These are phyloP conservation scores for Agelastica alni DNA, from an alignment of 2,888 invertebrate species.

Conservation along the genomic window DNA sequence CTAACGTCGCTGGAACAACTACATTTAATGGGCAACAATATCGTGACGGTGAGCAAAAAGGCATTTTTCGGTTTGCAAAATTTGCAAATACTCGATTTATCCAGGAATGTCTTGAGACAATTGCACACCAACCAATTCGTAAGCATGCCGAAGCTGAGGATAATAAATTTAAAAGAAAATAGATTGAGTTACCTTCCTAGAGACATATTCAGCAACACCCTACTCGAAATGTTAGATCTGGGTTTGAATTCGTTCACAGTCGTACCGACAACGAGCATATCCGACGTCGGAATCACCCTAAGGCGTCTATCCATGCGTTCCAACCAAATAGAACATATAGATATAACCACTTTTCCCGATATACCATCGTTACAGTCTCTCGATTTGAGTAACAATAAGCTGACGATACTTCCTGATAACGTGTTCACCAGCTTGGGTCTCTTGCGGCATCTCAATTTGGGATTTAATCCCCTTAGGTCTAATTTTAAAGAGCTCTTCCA, in stretches of 20 bases:
- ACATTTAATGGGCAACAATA: slow-evolving; percentile 74
- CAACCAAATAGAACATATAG: slow-evolving; percentile 83
- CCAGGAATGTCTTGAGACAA: slow-evolving; percentile 75
- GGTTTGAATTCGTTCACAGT: slow-evolving; percentile 77
- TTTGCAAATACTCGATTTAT: slow-evolving; percentile 78
- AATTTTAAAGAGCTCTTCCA: slow-evolving; percentile 87
- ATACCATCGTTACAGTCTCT: slow-evolving; percentile 78
- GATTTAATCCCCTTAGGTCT: slow-evolving; percentile 79
- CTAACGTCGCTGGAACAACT: slow-evolving; percentile 72
- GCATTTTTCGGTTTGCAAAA: slow-evolving; percentile 77
- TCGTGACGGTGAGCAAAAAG: slow-evolving; percentile 72
- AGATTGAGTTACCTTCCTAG: slow-evolving; percentile 73
- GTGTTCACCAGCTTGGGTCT: slow-evolving; percentile 82
- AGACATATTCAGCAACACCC: slow-evolving; percentile 79
- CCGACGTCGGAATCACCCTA: slow-evolving; percentile 78
- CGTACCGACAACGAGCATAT: slow-evolving; percentile 78
- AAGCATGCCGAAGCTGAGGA: slow-evolving; percentile 73
- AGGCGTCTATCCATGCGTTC: slow-evolving; percentile 76
- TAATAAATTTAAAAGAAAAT: slow-evolving; percentile 75
- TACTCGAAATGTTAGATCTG: slow-evolving; percentile 79
- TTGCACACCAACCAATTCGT: slow-evolving; percentile 81
- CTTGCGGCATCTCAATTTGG: slow-evolving; percentile 78
- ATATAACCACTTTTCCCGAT: slow-evolving; percentile 84
- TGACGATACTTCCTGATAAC: slow-evolving; percentile 85
- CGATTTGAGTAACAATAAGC: slow-evolving; percentile 78